Evolutionary conservation across 1,140 invertebrate genomes (phyloP).

Genomic region (Aphis craccivora): DNA sequence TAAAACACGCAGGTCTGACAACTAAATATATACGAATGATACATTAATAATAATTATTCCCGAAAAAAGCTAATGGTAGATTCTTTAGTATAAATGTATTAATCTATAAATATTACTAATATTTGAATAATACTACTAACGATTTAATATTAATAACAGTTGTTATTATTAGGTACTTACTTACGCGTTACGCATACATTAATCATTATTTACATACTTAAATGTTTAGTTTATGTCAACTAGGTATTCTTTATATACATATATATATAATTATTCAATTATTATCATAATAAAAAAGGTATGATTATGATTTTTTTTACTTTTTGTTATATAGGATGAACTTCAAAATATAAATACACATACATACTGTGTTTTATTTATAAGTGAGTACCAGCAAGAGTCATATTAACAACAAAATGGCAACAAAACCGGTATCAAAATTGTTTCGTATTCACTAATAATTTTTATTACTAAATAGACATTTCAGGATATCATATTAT

Average conservation of each 20-base stretch:
- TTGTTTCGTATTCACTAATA: too few relatives aligned
- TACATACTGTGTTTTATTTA: not conserved
- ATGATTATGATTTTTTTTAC: not conserved
- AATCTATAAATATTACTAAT: not conserved
- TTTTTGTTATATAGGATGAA: not conserved
- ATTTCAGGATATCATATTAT: too few relatives aligned
- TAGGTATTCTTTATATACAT: not conserved
- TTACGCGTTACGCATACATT: not conserved
- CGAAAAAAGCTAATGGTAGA: not conserved
- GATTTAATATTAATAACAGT: not conserved
- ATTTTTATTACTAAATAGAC: too few relatives aligned
- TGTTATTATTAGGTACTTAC: not conserved
- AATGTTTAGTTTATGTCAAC: not conserved
- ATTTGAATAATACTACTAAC: not conserved
- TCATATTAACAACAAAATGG: too few relatives aligned
- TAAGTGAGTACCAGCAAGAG: too few relatives aligned
- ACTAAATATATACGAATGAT: not conserved
- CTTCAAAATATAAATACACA: not conserved
- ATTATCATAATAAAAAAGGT: not conserved
- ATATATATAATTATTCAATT: not conserved
- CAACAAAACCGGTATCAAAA: too few relatives aligned
- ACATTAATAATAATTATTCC: not conserved
- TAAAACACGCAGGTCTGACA: not conserved
- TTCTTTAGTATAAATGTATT: too few relatives aligned
- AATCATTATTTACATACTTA: not conserved